Conservation (phyloP, 1,140 invertebrate species). For the Phymorhynchus buccinoides region DNA sequence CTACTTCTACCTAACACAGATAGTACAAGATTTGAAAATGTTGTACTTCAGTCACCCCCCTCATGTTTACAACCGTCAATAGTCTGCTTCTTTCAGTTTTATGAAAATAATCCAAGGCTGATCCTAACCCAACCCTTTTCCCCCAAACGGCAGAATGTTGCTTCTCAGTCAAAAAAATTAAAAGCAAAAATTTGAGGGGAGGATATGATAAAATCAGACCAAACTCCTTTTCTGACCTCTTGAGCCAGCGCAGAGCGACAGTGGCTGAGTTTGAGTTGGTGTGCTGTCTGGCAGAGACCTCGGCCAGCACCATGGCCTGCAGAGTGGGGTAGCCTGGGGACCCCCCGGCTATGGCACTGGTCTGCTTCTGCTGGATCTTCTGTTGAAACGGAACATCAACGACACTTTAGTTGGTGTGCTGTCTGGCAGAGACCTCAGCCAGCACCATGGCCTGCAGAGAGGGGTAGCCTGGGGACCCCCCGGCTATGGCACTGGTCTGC, state of each 20-base stretch:
- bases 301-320: constrained; percentile 69
- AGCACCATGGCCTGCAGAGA: constrained; percentile 71
- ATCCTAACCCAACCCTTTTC: too few relatives aligned
- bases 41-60: too few relatives aligned
- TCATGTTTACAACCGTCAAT: too few relatives aligned
- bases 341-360: constrained; percentile 54
- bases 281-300: constrained; percentile 63
- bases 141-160: too few relatives aligned
- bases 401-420: constrained; percentile 49
- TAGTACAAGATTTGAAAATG: too few relatives aligned
- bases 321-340: constrained; percentile 58
- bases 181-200: neutral
- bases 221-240: constrained; percentile 59
- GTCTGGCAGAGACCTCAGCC: constrained; percentile 62
- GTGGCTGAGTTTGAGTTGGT: constrained; percentile 69
- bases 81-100: too few relatives aligned
- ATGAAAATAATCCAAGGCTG: too few relatives aligned
- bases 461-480: constrained; percentile 45
- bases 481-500: constrained; percentile 60
- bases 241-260: constrained; percentile 72
- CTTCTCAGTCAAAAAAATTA: neutral
- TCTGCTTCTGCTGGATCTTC: constrained; percentile 72
- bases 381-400: constrained; percentile 47
- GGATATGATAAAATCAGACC: neutral
- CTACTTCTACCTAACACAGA: too few relatives aligned